Evolutionary conservation across 2,113 vertebrate species (phyloP), one percentile per base, ranked within the genome.

Genomic region (Callipepla squamata): DNA sequence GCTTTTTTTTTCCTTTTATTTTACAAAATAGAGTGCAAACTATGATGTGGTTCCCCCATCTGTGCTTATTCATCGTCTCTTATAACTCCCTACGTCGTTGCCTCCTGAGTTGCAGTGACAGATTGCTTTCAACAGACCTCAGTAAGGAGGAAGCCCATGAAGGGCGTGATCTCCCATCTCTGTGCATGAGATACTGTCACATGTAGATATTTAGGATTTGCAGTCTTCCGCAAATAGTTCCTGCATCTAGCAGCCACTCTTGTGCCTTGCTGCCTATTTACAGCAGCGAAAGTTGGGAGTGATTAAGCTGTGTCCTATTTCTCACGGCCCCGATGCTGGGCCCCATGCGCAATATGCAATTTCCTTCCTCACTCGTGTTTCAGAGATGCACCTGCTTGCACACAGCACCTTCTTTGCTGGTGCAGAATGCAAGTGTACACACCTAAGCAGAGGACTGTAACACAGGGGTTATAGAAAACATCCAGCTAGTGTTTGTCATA

Each of bases 351-450:
- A 85, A 57, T 16, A 40, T 92, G 91, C 79, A 85, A 80, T 94
- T 94, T 96, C 87, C 95, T 95, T 94, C 87, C 90, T 78, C 14
- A 2, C n/a, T 79, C 2, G 0, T 36, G 40, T 48, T 87, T 91
- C 55, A 74, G 82, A 80, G 87, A 40, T 17, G 53, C 53, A 53
- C 51, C 48, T 68, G 58, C 55, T 69, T 76, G 45, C 0, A 0
- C 13, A 26, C 62, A 59, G 44, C 26, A 20, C 51, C 34, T 83
- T 74, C 68, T 57, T 47, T 57, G 4, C 21, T 50, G 38, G 18
- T 0, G 0, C 59, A 23, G 57, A 38, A 73, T 0, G 47, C 42
- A 22, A 2, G 12, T 0, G 0, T 8, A 47, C 48, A 13, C 17
- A 40, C 40, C 69, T 40, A 40, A n/a, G 40, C 3, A 8, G 34